Evolutionary conservation across 2,888 invertebrate genomes (phyloP), one percentile per base, ranked within the genome.

Genomic region (Cryptophagus acutangulus): DNA sequence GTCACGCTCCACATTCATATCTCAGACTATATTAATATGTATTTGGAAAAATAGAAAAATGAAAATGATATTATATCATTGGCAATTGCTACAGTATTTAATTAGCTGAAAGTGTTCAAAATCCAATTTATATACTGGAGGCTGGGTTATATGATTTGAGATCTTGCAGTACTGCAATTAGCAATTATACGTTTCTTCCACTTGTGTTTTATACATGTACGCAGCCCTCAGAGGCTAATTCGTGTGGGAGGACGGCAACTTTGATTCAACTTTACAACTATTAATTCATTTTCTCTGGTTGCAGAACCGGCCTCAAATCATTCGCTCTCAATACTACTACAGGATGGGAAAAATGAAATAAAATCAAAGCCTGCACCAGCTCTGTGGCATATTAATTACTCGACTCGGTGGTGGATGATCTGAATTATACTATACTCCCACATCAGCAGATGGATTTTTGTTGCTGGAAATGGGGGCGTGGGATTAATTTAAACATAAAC

Each of bases 401-500:
- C n/a, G 24, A n/a, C 6, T n/a, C 6, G n/a, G n/a, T n/a, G n/a
- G n/a, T 40, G 42, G 45, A 48, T 40, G 45, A 50, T 50, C 48
- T 47, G 38, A 45, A 47, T 47, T 48, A 41, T 46, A n/a, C n/a
- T n/a, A 51, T 52, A 45, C 55, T 51, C 55, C 52, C 55, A 41
- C 41, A 45, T 41, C 41, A 31, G 39, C 35, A 36, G 35, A 41
- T 42, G 40, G 39, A 41, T 41, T 45, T 38, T 42, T 46, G 36
- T n/a, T n/a, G n/a, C n/a, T n/a, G n/a, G n/a, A n/a, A n/a, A 43
- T 45, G 45, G 47, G 41, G 48, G 56, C 55, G 55, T 56, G 55
- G 49, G 54, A 57, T 57, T 57, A 55, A 58, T 55, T 59, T 56
- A 50, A 54, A 56, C 57, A 58, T 57, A 58, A 58, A 58, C 58